Evolutionary conservation across 2,888 invertebrate genomes (phyloP).

Genomic region (Petrolisthes cinctipes): DNA sequence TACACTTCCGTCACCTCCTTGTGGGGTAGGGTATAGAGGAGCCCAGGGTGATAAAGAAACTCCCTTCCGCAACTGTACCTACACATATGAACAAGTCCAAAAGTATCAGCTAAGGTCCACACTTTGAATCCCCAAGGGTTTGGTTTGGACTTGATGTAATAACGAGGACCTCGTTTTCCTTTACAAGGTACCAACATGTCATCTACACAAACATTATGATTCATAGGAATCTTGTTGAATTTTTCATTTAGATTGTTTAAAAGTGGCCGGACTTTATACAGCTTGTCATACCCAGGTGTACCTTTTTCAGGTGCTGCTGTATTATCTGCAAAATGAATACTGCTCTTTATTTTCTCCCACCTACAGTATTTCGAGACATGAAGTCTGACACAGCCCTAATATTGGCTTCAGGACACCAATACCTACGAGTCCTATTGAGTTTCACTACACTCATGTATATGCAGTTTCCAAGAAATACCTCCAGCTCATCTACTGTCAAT

Average conservation of each 20-base stretch:
- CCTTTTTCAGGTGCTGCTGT: constrained; percentile 23
- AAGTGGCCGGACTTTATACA: constrained; percentile 26
- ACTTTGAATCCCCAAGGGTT: constrained; percentile 47
- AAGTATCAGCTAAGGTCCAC: constrained; percentile 30
- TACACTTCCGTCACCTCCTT: too few relatives aligned
- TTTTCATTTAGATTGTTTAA: constrained; percentile 16
- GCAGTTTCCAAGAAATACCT: constrained; percentile 20
- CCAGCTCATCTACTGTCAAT: constrained; percentile 10
- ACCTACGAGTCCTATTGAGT: neutral
- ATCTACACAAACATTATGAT: constrained; percentile 31
- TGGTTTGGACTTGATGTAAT: constrained; percentile 34
- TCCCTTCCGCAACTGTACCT: too few relatives aligned
- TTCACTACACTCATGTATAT: constrained; percentile 22
- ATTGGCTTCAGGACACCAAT: constrained; percentile 20
- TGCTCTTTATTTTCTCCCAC: constrained; percentile 24
- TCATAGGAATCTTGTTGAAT: constrained; percentile 35
- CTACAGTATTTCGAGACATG: constrained; percentile 14
- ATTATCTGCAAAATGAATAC: constrained; percentile 32
- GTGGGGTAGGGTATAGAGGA: too few relatives aligned
- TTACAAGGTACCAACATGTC: constrained; percentile 28
- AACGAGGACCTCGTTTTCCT: constrained; percentile 35
- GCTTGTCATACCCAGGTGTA: constrained; percentile 37
- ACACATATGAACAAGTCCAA: too few relatives aligned
- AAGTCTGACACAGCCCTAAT: constrained; percentile 20
- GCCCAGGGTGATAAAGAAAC: too few relatives aligned